These are phyloP conservation scores for Sesia bembeciformis DNA, from an alignment of 2,888 invertebrate species.

Conservation along the genomic window DNA sequence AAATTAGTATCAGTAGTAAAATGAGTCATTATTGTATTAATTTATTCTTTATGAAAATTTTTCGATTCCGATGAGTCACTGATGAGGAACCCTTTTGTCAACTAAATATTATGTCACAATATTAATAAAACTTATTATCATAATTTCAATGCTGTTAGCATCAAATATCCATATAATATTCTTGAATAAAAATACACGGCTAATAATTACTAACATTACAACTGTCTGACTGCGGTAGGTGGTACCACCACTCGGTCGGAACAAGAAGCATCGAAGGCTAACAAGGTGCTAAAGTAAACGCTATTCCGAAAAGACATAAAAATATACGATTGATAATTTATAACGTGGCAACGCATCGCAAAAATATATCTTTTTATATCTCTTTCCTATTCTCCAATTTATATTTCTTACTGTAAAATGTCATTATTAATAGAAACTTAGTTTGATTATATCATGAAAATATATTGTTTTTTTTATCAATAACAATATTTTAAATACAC, in stretches of 20 bases:
- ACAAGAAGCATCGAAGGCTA: constrained; percentile 49
- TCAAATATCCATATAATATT: background rate
- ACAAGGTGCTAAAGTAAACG: constrained; percentile 63
- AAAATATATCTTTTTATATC: background rate
- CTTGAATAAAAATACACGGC: background rate
- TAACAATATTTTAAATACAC: no score
- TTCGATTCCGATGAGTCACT: background rate
- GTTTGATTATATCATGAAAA: no score
- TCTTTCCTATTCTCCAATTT: background rate
- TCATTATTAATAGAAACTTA: no score
- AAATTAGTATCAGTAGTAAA: constrained; percentile 20
- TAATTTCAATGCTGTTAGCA: no score
- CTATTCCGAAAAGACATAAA: constrained; percentile 50
- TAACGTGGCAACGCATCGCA: background rate
- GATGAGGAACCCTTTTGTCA: background rate
- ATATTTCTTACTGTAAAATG: no score
- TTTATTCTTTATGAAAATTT: constrained; percentile 7
- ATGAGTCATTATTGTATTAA: constrained; percentile 36
- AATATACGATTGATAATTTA: constrained; percentile 34
- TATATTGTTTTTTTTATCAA: no score
- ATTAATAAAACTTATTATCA: no score
- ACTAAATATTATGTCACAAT: no score
- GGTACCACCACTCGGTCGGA: constrained; percentile 21
- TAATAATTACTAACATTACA: background rate
- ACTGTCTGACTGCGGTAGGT: constrained; percentile 47